Evolutionary conservation across 2,888 invertebrate genomes (phyloP), one percentile per base, ranked within the genome.

Genomic region (Alviniconcha strummeri): DNA sequence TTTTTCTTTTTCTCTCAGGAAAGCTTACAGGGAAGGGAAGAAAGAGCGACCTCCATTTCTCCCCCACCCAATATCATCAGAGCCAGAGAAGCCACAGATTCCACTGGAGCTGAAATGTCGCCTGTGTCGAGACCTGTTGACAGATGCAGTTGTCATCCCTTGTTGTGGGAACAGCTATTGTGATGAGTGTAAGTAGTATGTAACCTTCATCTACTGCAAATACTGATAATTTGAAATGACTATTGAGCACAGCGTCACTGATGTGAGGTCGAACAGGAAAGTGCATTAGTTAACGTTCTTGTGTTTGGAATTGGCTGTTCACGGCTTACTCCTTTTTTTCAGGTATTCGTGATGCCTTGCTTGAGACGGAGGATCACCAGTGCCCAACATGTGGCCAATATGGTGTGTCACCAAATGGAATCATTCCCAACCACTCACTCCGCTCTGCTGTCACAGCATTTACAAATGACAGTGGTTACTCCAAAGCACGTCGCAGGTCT

Each of bases 121-220:
- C 84, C 95, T 99, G 84, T 99, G 99, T 94, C 96, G 97, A 81
- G 98, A 98, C 93, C 95, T 99, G 72, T 95, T 99, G 86, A 96
- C 96, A 0, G 99, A 99, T 94, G 99, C 99, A 69, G 98, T 99
- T 57, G 97, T 99, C 96, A 98, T 98, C 93, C 98, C 98, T 0
- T 99, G 99, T 93, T 99, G 99, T 94, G 99, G 99, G 5, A 97
- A 97, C 94, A 98, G 98, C 13, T 99, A 98, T 94, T 99, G 99
- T 94, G 99, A 99, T 94, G 99, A 99, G 94, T 99, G 99, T 97
- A 95, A 95, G 96, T 64, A 54, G 52, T 17, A 56, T 75, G 36
- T 36, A 36, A 64, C 13, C 64, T 17, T 64, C 11, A 64, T 64
- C 13, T 64, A 17, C 11, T 64, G 64, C 17, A 17, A 17, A 15